Evolutionary conservation across 2,888 invertebrate genomes (phyloP).

Genomic region (Pristionchus fissidentatus): DNA sequence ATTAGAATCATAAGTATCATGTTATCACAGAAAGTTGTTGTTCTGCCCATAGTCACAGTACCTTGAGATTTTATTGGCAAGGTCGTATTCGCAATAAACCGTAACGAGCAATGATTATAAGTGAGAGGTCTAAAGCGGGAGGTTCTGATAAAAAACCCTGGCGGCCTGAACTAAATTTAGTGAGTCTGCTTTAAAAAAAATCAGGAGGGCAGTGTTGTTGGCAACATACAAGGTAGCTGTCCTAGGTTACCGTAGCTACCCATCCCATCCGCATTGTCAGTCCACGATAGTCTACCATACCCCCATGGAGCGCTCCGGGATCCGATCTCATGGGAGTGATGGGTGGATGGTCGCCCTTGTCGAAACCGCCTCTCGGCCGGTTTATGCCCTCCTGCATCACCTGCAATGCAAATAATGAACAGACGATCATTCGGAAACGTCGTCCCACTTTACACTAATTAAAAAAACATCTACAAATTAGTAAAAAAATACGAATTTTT

Average conservation of each 20-base stretch:
- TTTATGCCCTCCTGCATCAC: constrained; percentile 81
- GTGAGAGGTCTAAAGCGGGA: too few species aligned
- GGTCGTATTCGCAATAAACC: too few species aligned
- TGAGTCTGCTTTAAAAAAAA: too few species aligned
- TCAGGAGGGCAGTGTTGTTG: not conserved
- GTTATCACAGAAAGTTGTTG: not conserved
- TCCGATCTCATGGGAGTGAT: constrained; percentile 92
- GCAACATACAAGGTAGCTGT: not conserved
- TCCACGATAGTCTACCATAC: constrained; percentile 43
- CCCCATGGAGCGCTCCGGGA: constrained; percentile 81
- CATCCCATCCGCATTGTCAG: not conserved
- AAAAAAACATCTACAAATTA: too few species aligned
- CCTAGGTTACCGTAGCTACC: not conserved
- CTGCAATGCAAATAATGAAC: constrained; percentile 43
- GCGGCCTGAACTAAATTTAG: too few species aligned
- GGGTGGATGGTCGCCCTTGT: constrained; percentile 98
- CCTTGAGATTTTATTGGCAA: too few species aligned
- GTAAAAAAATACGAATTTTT: too few species aligned
- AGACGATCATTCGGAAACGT: not conserved
- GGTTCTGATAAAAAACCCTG: too few species aligned
- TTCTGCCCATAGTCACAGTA: too few species aligned
- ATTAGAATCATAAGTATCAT: not conserved
- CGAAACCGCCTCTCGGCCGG: constrained; percentile 87
- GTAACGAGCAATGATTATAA: too few species aligned
- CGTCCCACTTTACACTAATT: too few species aligned